Conservation (phyloP, 2,113 vertebrate species). For the Mobula hypostoma region DNA sequence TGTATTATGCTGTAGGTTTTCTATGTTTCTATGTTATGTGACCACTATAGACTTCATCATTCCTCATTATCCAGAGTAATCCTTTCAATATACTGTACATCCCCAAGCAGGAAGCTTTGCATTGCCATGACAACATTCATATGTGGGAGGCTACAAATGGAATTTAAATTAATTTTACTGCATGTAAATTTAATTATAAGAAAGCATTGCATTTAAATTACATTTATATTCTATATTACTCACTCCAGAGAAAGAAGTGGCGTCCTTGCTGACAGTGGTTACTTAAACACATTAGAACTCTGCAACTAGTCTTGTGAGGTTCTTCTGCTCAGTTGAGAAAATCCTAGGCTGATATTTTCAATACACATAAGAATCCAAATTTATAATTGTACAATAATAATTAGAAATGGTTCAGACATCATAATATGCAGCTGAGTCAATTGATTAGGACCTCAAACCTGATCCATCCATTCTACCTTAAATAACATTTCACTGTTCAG, state of each 20-base stretch:
- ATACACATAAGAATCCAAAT: neutral
- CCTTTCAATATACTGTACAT: neutral
- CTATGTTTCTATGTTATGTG: too few relatives aligned
- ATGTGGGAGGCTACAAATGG: neutral
- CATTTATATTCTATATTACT: neutral
- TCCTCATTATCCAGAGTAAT: neutral
- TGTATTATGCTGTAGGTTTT: too few relatives aligned
- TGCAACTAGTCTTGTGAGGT: neutral
- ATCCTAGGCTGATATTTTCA: neutral
- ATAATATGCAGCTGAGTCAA: neutral
- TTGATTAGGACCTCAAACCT: too few relatives aligned
- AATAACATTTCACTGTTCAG: too few relatives aligned
- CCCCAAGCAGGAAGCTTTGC: neutral
- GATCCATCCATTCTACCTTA: too few relatives aligned
- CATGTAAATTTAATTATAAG: neutral
- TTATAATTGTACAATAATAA: neutral
- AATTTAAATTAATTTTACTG: constrained; percentile 12
- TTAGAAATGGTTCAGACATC: neutral
- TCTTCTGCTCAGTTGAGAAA: neutral
- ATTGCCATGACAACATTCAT: neutral
- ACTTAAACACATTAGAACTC: neutral
- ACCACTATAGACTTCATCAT: neutral
- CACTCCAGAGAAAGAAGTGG: neutral
- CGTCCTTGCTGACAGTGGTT: neutral
- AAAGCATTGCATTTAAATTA: neutral